phyloP scores from a whole-genome alignment of 2,888 invertebrate genomes.

The Archips xylosteana region DNA sequence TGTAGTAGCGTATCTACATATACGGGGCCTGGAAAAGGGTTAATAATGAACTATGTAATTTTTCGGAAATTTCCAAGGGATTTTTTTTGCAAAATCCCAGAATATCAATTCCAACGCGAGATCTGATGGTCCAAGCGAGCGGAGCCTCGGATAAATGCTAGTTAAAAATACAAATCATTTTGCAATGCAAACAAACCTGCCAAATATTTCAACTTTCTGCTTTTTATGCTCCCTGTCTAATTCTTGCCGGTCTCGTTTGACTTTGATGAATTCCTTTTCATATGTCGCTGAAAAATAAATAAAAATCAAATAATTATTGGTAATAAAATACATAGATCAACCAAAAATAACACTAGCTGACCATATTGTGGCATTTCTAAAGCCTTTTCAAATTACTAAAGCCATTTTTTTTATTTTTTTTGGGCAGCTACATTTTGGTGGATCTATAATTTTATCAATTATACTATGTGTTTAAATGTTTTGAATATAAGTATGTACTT shows the following conservation, averaged over 20 bases:
- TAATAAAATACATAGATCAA: conserved; percentile 49
- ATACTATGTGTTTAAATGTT: background rate
- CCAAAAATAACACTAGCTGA: conserved; percentile 47
- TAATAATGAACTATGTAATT: too few species aligned
- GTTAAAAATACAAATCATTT: too few species aligned
- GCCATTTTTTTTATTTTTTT: conserved; percentile 18
- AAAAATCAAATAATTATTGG: background rate
- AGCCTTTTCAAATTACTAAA: background rate
- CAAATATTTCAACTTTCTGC: conserved; percentile 46
- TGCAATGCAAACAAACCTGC: conserved; percentile 44
- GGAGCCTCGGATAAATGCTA: too few species aligned
- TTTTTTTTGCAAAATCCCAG: too few species aligned
- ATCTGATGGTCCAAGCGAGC: too few species aligned
- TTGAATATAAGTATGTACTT: conserved; percentile 32
- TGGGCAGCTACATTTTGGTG: conserved; percentile 31
- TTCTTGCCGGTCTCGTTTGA: conserved; percentile 48
- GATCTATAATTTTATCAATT: conserved; percentile 28
- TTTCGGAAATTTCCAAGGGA: too few species aligned
- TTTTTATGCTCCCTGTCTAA: conserved; percentile 51
- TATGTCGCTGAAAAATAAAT: conserved; percentile 38
- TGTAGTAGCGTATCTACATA: too few species aligned
- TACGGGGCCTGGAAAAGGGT: too few species aligned
- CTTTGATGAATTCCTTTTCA: conserved; percentile 48
- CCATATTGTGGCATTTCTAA: conserved; percentile 45
- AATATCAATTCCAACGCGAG: too few species aligned